Evolutionary conservation across 2,797 vertebrate species (phyloP).

Genomic region (Hyperoplus immaculatus): DNA sequence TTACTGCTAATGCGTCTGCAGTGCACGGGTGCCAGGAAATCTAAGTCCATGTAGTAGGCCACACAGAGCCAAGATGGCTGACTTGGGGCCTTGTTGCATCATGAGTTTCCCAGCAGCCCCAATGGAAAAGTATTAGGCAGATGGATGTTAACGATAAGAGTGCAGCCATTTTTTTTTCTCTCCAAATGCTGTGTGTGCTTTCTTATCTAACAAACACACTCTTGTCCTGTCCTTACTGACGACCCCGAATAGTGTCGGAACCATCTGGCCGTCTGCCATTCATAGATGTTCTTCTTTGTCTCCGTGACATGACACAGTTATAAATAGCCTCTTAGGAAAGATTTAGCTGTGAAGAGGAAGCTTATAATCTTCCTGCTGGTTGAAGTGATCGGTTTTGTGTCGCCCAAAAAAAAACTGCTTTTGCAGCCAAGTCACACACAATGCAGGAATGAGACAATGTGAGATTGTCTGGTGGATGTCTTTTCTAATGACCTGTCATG

Average conservation of each 20-base stretch:
- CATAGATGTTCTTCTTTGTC: neutral
- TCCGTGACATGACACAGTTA: neutral
- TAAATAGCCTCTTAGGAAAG: neutral
- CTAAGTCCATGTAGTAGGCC: slow-evolving; percentile 28
- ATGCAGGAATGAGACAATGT: neutral
- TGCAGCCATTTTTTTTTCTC: neutral
- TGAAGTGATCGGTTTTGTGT: neutral
- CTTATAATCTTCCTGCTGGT: neutral
- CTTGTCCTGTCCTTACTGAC: neutral
- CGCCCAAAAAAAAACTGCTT: neutral
- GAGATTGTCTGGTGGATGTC: slow-evolving; percentile 1
- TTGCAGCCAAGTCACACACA: slow-evolving; percentile 6
- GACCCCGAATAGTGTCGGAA: neutral
- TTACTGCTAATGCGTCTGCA: slow-evolving; percentile 53
- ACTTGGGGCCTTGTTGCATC: neutral
- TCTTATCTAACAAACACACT: slow-evolving; percentile 1
- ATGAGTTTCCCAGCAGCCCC: neutral
- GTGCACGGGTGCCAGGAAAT: slow-evolving; percentile 38
- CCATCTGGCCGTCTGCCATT: neutral
- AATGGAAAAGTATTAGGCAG: slow-evolving; percentile 19
- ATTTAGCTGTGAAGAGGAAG: neutral
- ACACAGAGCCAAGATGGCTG: slow-evolving; percentile 54
- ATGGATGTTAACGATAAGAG: slow-evolving; percentile 4
- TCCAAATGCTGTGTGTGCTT: neutral
- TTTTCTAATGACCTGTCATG: slow-evolving; percentile 38